phyloP scores from a whole-genome alignment of 2,888 invertebrate genomes.

The Watsonalla cultraria region DNA sequence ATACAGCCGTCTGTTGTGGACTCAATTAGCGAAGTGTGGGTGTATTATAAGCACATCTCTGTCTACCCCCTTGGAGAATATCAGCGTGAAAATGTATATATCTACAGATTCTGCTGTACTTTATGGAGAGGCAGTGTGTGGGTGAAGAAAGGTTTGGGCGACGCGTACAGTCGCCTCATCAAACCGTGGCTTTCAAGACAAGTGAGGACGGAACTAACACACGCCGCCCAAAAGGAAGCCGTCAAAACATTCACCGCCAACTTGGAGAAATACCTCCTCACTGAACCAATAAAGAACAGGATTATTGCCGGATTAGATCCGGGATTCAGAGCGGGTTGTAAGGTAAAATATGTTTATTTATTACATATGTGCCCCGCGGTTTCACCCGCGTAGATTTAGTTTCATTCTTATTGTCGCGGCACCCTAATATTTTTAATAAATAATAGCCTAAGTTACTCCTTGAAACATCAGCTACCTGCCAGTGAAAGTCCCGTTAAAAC shows the following conservation, averaged over 20 bases:
- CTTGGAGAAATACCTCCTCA: constrained; percentile 88
- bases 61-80: too few species aligned
- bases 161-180: constrained; percentile 67
- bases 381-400: too few species aligned
- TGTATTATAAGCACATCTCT: too few species aligned
- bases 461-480: too few species aligned
- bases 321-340: constrained; percentile 93
- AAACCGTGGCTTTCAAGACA: constrained; percentile 83
- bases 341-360: constrained; percentile 49
- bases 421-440: too few species aligned
- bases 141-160: constrained; percentile 60
- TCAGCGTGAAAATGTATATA: too few species aligned
- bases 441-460: too few species aligned
- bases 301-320: constrained; percentile 93
- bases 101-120: constrained; percentile 54
- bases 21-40: too few species aligned
- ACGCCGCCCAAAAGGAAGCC: constrained; percentile 88
- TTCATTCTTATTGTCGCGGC: too few species aligned
- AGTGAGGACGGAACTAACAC: constrained; percentile 85
- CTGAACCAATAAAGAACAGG: constrained; percentile 88
- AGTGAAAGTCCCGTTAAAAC: too few species aligned
- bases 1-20: too few species aligned
- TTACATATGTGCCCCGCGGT: too few species aligned
- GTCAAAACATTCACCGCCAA: constrained; percentile 92
- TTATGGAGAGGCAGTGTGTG: constrained; percentile 59